Evolutionary conservation across 2,797 vertebrate genomes (phyloP).

Genomic region (Cuculus canorus): DNA sequence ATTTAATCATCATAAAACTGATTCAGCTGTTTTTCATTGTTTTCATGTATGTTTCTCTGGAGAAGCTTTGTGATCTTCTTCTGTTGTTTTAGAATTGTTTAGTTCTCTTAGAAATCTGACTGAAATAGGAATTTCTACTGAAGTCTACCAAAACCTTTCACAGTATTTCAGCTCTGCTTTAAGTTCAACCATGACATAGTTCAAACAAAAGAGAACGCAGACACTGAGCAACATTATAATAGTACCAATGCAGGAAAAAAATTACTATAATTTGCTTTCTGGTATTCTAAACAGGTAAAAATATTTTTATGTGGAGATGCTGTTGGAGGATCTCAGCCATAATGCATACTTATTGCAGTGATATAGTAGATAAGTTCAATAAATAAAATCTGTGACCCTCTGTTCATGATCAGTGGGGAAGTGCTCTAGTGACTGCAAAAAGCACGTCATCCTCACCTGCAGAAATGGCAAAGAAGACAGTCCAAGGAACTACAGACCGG

Average conservation of each 20-base stretch:
- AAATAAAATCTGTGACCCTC: background rate
- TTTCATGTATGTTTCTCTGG: background rate
- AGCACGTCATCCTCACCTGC: background rate
- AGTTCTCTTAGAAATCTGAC: background rate
- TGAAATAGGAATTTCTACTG: background rate
- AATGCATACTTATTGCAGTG: background rate
- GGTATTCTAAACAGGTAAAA: background rate
- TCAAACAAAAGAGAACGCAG: background rate
- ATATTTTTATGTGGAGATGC: background rate
- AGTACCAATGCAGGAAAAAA: background rate
- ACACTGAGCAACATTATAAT: background rate
- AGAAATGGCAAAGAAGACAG: background rate
- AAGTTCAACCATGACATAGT: background rate
- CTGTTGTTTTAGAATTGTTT: background rate
- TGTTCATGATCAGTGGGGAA: background rate
- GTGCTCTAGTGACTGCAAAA: background rate
- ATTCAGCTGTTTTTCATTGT: background rate
- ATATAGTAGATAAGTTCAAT: background rate
- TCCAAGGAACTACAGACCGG: background rate
- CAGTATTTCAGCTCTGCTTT: background rate
- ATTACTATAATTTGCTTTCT: rapidly evolving
- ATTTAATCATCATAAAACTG: background rate
- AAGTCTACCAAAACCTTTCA: background rate
- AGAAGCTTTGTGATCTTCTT: background rate
- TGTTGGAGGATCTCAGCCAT: background rate